Base-by-base conservation (phyloP, 2,797 vertebrate genomes). In the Petrocephalus schoutedeni region DNA sequence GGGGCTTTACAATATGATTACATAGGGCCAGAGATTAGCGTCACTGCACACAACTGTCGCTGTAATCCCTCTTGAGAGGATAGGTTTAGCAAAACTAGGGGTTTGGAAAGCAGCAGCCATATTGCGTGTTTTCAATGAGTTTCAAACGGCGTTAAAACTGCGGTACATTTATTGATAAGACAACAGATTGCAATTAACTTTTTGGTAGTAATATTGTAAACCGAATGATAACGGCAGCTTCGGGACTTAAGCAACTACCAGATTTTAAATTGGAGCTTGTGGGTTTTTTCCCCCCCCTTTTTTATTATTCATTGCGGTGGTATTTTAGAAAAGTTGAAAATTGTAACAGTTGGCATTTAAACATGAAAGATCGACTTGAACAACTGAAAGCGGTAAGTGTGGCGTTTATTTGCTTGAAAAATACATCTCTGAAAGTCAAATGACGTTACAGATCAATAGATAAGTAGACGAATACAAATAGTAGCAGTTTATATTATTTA, bases 351-450 rank as follows among this genome's bases (percentile, higher is more conserved):
- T 59, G 89, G 89, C 87, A 87, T 84, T 84, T 88, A 64, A 94
- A 91, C 64, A 96, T 96, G 95, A 96, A 96, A 92, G 95, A 96
- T 89, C 93, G 95, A 77, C 91, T 96, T 91, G 95, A 95, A 0
- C 95, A 96, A 89, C 91, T 96, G 88, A 96, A 95, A 85, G 94
- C 95, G 94, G 95, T 96, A 92, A 80, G 92, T 23, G 23, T 6
- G 41, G 0, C 2, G 1, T 59, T 41, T 23, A 28, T 87, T 19
- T 45, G 41, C 49, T 77, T 77, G 5, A 7, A 41, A 41, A 83
- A 53, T 23, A 71, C n/a, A 64, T 64, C 36, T 45, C 41, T 77
- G 71, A 36, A 23, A 53, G 49, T 83, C 80, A 51, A 53, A 21
- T 21, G 28, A 51, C 41, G 45, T 10, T 51, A 21, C 49, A 21